Conservation (phyloP, 2,113 vertebrate genomes). For the Edolisoma coerulescens region DNA sequence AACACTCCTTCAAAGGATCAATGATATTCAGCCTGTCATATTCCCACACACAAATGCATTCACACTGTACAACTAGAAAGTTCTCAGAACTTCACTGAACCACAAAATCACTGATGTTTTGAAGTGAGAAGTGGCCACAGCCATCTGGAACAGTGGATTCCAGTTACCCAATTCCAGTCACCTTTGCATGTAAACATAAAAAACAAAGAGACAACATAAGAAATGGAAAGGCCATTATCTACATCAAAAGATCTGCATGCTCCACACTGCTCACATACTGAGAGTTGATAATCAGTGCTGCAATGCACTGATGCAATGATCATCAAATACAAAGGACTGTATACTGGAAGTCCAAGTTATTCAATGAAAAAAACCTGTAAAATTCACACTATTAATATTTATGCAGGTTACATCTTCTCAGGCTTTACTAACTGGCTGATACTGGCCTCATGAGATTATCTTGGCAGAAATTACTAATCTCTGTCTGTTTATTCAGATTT, state of each 20-base stretch:
- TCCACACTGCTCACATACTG: not conserved
- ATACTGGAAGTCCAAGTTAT: not conserved
- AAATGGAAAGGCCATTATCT: not conserved
- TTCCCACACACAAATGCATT: not conserved
- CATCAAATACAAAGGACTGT: not conserved
- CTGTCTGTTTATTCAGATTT: not conserved
- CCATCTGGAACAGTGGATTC: not conserved
- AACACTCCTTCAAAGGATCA: not conserved
- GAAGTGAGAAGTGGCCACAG: not conserved
- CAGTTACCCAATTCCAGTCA: not conserved
- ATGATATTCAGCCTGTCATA: not conserved
- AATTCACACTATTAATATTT: not conserved
- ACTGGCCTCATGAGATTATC: not conserved
- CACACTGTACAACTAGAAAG: not conserved
- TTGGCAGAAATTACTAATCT: not conserved
- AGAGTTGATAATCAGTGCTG: not conserved
- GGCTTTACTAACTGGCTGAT: not conserved
- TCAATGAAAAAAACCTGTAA: not conserved
- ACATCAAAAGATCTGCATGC: not conserved
- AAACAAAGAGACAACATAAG: not conserved
- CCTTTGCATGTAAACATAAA: not conserved
- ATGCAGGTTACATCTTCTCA: not conserved
- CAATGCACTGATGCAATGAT: not conserved
- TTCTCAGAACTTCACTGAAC: not conserved
- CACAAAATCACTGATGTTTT: not conserved